These are phyloP conservation scores for Amphibalanus amphitrite DNA, from an alignment of 1,140 invertebrate species.

Conservation along the genomic window DNA sequence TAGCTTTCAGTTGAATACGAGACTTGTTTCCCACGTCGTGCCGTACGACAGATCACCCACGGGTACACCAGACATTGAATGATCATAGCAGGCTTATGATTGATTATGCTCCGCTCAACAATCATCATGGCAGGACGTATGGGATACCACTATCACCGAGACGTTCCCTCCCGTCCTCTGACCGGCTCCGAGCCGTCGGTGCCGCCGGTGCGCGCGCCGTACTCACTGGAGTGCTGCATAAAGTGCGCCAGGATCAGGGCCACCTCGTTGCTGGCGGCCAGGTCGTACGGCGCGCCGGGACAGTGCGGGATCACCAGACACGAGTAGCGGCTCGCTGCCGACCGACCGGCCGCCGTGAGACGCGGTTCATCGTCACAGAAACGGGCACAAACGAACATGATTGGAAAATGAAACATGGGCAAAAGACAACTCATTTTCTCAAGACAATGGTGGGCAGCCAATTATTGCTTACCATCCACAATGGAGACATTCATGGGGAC, in stretches of 20 bases:
- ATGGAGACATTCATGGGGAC: neutral
- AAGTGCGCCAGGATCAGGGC: conserved; percentile 5
- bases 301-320: conserved; percentile 28
- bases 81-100: too few relatives aligned
- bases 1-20: neutral
- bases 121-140: too few relatives aligned
- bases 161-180: too few relatives aligned
- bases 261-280: conserved; percentile 25
- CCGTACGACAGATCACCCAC: neutral
- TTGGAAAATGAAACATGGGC: too few relatives aligned
- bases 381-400: neutral
- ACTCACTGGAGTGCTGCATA: neutral
- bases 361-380: neutral
- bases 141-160: too few relatives aligned
- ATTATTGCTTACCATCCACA: neutral
- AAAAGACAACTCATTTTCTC: neutral
- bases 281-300: conserved; percentile 27
- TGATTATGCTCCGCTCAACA: too few relatives aligned
- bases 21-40: neutral
- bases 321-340: conserved; percentile 28
- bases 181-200: too few relatives aligned
- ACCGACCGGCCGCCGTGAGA: conserved; percentile 7
- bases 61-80: neutral
- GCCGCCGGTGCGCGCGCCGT: too few relatives aligned
- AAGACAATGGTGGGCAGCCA: neutral